Evolutionary conservation across 2,113 vertebrate genomes (phyloP), one percentile per base, ranked within the genome.

Genomic region (Tiliqua scincoides): DNA sequence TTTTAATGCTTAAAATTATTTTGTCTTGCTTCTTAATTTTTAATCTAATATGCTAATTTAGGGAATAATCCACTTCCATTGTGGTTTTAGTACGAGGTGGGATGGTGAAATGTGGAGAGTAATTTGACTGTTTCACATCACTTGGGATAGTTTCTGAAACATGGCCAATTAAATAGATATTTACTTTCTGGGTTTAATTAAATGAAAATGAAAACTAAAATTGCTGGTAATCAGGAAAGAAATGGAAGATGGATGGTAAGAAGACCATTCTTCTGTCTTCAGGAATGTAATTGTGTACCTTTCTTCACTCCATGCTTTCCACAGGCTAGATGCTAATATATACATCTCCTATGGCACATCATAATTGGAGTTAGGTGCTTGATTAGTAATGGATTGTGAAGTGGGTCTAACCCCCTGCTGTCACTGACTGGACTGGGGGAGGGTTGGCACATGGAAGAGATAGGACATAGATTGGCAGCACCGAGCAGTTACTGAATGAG

Each of bases 281-380:
- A 76, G 73, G n/a, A 52, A 68, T 67, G 35, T 65, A 37, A 62
- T 86, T 65, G 52, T 86, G 18, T 62, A 71, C 23, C 12, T 43
- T 68, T 62, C 48, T 62, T 80, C 37, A 62, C 30, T 86, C 72
- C 54, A 76, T 43, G 65, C 83, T 54, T 85, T 65, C 54, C 54
- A 32, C 37, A 25, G n/a, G 62, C 68, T 54, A 63, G 57, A 80
- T n/a, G 25, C 54, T 59, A 21, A 68, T 20, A 32, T 5, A 72
- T 32, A 59, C 25, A 71, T 3, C 10, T 15, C 52, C 14, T 11
- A 30, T 70, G n/a, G 48, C 23, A 40, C 10, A 71, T 71, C 67
- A 67, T 82, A 65, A 65, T 11, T 25, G 27, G 62, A 77, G 73
- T 27, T 57, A 79, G 35, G 61, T 79, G 37, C 75, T 78, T 78